phyloP scores from a whole-genome alignment of 92 coral and sea anemone species.

The Muricea muricata region DNA sequence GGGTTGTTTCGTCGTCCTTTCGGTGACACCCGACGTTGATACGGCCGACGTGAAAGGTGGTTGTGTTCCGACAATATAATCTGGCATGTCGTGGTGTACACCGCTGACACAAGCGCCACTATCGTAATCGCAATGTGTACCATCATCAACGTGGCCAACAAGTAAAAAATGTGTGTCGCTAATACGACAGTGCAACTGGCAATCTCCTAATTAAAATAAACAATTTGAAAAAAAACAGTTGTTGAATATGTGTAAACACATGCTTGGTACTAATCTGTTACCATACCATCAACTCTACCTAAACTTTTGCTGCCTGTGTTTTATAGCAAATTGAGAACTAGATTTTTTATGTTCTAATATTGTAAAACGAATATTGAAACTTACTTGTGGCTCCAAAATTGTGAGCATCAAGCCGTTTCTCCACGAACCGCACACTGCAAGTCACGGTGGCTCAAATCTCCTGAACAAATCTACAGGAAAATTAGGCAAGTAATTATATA shows the following conservation, averaged over 20 bases:
- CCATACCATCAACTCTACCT: no score
- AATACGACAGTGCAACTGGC: slow-evolving; percentile 1
- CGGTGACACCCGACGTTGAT: neutral
- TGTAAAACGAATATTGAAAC: neutral
- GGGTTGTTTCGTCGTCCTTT: neutral
- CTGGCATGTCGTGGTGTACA: neutral
- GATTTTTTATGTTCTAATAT: neutral
- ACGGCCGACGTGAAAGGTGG: neutral
- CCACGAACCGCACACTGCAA: neutral
- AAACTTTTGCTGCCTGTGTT: no score
- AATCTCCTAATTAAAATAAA: neutral
- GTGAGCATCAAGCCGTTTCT: neutral
- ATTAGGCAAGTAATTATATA: no score
- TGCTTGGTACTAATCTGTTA: no score
- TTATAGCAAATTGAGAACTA: no score
- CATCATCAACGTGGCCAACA: neutral
- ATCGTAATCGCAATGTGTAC: neutral
- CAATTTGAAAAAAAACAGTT: no score
- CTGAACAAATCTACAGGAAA: neutral
- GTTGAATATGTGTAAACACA: no score
- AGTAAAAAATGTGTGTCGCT: neutral
- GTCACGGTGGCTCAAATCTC: neutral
- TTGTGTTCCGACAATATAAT: neutral
- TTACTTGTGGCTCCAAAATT: neutral
- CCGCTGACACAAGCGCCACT: slow-evolving; percentile 2